Percentiles rank a stretch among this genome's conserved stretches.
These are phyloP conservation scores for Leptopilina drosophilae DNA, from an alignment of 2,888 invertebrate genomes.

Conservation along the genomic window DNA sequence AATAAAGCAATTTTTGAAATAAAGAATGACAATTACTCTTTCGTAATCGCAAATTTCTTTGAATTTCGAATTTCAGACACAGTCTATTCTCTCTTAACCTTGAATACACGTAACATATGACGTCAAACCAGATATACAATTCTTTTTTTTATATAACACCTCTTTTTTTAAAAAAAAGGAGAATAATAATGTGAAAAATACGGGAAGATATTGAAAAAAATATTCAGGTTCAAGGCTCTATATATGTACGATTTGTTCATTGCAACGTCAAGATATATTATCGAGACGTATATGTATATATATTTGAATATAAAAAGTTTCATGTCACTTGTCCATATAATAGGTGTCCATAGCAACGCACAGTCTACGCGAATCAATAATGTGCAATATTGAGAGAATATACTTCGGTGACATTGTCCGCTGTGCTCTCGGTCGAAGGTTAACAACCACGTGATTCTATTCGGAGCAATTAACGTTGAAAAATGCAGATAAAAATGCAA, in stretches of 20 bases:
- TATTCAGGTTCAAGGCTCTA: conserved; percentile 72
- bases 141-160: not conserved
- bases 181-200: not conserved
- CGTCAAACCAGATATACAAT: not conserved
- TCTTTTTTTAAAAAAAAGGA: not conserved
- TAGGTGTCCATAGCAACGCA: conserved; percentile 70
- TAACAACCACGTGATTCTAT: not conserved
- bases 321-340: conserved; percentile 58
- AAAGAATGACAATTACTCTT: not conserved
- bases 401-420: conserved; percentile 53
- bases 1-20: too few relatives aligned
- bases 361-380: conserved; percentile 68
- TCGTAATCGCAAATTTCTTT: not conserved
- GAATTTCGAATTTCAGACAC: not conserved
- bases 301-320: conserved; percentile 53
- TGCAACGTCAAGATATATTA: conserved; percentile 52
- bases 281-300: conserved; percentile 46
- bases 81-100: not conserved
- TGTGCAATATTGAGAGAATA: conserved; percentile 68
- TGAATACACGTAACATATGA: not conserved
- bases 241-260: conserved; percentile 49
- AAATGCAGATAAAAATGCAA: too few relatives aligned
- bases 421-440: conserved; percentile 45
- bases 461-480: too few relatives aligned
- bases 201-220: conserved; percentile 18